A percentile compares a stretch with the other conserved stretches of the same genome.
These are phyloP conservation scores for Onychomys leucogaster DNA, from an alignment of 2,797 vertebrate species.

Conservation along the genomic window DNA sequence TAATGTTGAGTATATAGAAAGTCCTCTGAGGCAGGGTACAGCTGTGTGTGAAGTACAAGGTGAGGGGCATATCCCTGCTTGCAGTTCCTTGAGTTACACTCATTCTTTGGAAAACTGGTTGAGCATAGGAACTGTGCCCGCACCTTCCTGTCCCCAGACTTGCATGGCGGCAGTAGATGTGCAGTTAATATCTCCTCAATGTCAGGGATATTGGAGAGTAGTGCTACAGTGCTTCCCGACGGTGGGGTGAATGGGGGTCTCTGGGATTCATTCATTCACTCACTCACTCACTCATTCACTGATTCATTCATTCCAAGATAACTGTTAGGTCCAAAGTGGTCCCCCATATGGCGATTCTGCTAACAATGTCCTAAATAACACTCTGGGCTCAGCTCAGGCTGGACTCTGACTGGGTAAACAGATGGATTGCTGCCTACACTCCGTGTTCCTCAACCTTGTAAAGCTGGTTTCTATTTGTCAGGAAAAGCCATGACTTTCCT, in stretches of 20 bases:
- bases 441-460: not conserved
- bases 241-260: not conserved
- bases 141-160: fast-evolving
- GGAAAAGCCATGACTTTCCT: not conserved
- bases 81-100: not conserved
- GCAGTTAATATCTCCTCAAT: not conserved
- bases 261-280: not conserved
- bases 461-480: not conserved
- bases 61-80: not conserved
- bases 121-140: not conserved
- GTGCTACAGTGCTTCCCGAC: not conserved
- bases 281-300: not conserved
- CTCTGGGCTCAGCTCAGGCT: too few species aligned
- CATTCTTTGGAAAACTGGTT: not conserved
- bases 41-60: not conserved
- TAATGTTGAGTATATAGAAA: not conserved
- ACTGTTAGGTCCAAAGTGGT: not conserved
- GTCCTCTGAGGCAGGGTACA: not conserved
- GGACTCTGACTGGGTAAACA: not conserved
- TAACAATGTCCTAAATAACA: not conserved
- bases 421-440: not conserved
- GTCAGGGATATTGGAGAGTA: fast-evolving
- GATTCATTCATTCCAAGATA: not conserved
- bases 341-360: not conserved
- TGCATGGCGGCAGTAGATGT: fast-evolving